phyloP scores from a whole-genome alignment of 2,888 invertebrate genomes.

The Caenorhabditis virilis region DNA sequence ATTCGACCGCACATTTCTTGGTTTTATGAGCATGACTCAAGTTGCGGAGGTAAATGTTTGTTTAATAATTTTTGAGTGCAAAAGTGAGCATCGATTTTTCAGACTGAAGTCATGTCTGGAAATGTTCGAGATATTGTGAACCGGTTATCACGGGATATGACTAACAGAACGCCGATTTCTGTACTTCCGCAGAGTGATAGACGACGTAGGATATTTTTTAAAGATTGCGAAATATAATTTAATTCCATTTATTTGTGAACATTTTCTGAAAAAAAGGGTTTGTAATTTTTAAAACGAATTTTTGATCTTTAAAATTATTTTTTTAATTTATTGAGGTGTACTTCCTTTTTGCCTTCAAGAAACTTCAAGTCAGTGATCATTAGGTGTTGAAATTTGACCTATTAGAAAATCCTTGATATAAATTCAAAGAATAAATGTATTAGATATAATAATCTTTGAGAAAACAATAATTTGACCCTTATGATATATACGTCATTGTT shows the following conservation, averaged over 20 bases:
- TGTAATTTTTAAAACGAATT: neutral
- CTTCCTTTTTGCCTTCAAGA: neutral
- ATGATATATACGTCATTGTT: too few relatives aligned
- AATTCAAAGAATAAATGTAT: too few relatives aligned
- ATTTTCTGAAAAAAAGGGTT: too few relatives aligned
- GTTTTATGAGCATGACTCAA: slow-evolving; percentile 5
- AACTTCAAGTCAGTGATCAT: neutral
- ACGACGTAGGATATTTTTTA: slow-evolving; percentile 9
- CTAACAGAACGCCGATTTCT: slow-evolving; percentile 14
- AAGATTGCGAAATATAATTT: too few relatives aligned
- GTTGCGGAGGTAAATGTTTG: slow-evolving; percentile 2
- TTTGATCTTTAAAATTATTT: neutral
- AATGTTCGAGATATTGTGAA: slow-evolving; percentile 52
- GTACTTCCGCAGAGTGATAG: slow-evolving; percentile 10
- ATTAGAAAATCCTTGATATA: too few relatives aligned
- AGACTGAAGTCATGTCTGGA: slow-evolving; percentile 48
- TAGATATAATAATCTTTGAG: too few relatives aligned
- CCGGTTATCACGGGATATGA: slow-evolving; percentile 43
- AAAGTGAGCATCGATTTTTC: slow-evolving; percentile 1
- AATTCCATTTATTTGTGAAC: too few relatives aligned
- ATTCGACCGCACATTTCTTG: too few relatives aligned
- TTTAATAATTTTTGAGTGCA: neutral
- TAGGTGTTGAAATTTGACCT: neutral
- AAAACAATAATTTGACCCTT: too few relatives aligned
- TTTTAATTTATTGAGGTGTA: neutral